Conservation (phyloP, 2,888 invertebrate genomes). For the Encarsia formosa region DNA sequence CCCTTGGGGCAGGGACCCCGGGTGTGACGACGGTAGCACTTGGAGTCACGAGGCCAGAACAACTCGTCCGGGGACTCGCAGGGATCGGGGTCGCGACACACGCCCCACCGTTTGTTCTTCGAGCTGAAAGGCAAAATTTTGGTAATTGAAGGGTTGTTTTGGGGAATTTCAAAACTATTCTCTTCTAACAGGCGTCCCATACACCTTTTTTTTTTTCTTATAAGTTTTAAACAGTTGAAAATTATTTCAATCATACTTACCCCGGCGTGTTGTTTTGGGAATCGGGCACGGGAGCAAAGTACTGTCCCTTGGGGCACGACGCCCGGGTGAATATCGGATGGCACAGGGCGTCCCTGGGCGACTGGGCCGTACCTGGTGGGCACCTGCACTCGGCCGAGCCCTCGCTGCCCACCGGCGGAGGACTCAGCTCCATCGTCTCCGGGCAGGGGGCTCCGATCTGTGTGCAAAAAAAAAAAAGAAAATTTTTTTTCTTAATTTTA, state of each 20-base stretch:
- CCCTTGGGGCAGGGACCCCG: conserved; percentile 76
- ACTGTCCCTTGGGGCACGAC: conserved; percentile 69
- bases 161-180: too few relatives aligned
- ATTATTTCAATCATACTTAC: too few relatives aligned
- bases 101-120: conserved; percentile 63
- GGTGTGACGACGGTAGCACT: conserved; percentile 68
- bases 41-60: conserved; percentile 73
- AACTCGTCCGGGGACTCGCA: conserved; percentile 65
- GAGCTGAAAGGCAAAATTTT: conserved; percentile 47
- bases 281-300: conserved; percentile 67
- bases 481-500: too few relatives aligned
- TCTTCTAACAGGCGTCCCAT: too few relatives aligned
- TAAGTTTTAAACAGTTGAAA: too few relatives aligned
- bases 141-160: too few relatives aligned
- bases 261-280: too few relatives aligned
- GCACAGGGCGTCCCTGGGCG: conserved; percentile 65
- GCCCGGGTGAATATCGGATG: conserved; percentile 71
- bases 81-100: conserved; percentile 63
- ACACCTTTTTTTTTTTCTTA: too few relatives aligned
- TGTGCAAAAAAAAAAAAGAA: conserved; percentile 12
- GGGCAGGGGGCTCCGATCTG: conserved; percentile 75
- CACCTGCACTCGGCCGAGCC: conserved; percentile 76
- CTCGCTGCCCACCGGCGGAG: conserved; percentile 56
- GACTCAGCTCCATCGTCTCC: conserved; percentile 78
- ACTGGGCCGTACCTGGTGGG: conserved; percentile 74